Evolutionary conservation across 2,888 invertebrate genomes (phyloP).

Genomic region (Sinotaia quadrata): DNA sequence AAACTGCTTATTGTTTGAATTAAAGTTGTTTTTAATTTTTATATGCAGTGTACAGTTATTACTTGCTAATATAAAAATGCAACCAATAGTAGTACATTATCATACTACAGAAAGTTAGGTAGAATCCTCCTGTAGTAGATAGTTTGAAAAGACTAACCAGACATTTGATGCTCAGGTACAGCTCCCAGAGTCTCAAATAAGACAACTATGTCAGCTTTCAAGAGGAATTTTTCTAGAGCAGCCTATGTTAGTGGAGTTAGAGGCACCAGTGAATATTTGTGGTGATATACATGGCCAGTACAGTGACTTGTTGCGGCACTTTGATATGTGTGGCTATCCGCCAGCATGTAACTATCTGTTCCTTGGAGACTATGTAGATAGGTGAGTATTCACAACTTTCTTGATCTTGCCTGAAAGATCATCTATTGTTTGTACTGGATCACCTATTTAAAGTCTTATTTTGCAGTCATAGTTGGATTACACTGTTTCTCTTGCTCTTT

Average conservation of each 20-base stretch:
- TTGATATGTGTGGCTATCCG: conserved; percentile 75
- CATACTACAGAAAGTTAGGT: too few species aligned
- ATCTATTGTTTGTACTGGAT: too few species aligned
- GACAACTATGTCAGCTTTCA: conserved; percentile 72
- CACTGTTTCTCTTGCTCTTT: too few species aligned
- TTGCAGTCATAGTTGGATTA: too few species aligned
- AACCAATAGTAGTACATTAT: too few species aligned
- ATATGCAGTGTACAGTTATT: too few species aligned
- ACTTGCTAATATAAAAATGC: too few species aligned
- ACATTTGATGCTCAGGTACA: conserved; percentile 55
- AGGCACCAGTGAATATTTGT: conserved; percentile 74
- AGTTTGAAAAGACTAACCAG: not conserved
- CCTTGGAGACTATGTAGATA: conserved; percentile 76
- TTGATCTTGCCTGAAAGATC: too few species aligned
- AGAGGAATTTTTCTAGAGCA: conserved; percentile 73
- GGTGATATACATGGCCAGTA: conserved; percentile 76
- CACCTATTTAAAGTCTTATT: too few species aligned
- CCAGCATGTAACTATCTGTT: conserved; percentile 75
- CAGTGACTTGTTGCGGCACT: conserved; percentile 74
- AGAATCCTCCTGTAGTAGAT: not conserved
- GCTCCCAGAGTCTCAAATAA: conserved; percentile 72
- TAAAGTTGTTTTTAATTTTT: too few species aligned
- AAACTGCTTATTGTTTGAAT: too few species aligned
- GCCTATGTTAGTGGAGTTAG: conserved; percentile 74
- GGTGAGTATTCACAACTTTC: conserved; percentile 52